phyloP scores from a whole-genome alignment of 2,797 vertebrate genomes.

The Oryzias dopingdopingensis region DNA sequence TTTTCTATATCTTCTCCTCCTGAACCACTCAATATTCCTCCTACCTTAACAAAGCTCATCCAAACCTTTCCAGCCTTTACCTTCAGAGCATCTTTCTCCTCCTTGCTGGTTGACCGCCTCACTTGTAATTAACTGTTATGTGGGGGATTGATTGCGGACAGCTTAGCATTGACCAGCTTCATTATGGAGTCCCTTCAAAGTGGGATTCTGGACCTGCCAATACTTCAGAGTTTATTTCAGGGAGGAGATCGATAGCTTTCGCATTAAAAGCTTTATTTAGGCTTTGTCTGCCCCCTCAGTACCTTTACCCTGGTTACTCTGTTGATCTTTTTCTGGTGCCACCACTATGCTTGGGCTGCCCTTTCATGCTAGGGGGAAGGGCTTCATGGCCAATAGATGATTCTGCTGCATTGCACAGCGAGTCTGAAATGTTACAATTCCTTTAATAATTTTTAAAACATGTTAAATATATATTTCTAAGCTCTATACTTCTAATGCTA shows the following conservation, averaged over 20 bases:
- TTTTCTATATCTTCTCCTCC: slow-evolving; percentile 57
- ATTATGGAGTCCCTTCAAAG: slow-evolving; percentile 85
- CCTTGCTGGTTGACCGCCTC: slow-evolving; percentile 70
- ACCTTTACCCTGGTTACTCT: slow-evolving; percentile 63
- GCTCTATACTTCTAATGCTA: no score
- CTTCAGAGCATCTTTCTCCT: slow-evolving; percentile 42
- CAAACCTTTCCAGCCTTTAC: slow-evolving; percentile 32
- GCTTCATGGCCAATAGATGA: slow-evolving; percentile 16
- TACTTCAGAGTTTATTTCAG: slow-evolving; percentile 82
- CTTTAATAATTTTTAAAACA: no score
- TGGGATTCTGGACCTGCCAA: slow-evolving; percentile 81
- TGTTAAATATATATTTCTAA: no score
- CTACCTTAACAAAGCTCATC: slow-evolving; percentile 56
- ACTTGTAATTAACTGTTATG: slow-evolving; percentile 85
- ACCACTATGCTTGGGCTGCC: slow-evolving; percentile 26
- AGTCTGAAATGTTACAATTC: slow-evolving; percentile 15
- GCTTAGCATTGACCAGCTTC: slow-evolving; percentile 84
- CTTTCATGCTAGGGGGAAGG: slow-evolving; percentile 34
- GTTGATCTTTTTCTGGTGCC: slow-evolving; percentile 46
- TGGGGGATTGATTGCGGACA: slow-evolving; percentile 82
- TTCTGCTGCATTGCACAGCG: slow-evolving; percentile 20
- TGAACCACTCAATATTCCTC: slow-evolving; percentile 54
- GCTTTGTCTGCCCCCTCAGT: slow-evolving; percentile 70
- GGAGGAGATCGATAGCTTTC: slow-evolving; percentile 74
- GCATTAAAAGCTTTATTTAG: slow-evolving; percentile 85